Percentiles rank a stretch among this genome's conserved stretches.
Conservation (phyloP, 1,140 invertebrate genomes). For the Anastrepha obliqua region DNA sequence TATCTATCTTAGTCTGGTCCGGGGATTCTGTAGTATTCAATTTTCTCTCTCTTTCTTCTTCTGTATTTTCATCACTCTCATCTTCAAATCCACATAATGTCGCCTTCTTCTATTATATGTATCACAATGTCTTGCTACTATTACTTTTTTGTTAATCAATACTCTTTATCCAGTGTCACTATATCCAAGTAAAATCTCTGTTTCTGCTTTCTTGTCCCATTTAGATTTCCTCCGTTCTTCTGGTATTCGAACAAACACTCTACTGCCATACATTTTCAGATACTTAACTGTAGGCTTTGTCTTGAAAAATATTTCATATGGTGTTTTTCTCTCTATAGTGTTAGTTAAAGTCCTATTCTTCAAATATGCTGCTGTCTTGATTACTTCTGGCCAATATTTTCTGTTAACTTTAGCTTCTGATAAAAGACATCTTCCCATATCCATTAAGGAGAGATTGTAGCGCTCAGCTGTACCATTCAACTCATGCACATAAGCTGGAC, state of each 20-base stretch:
- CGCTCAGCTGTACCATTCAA: not conserved
- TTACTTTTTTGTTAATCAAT: not conserved
- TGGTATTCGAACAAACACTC: not conserved
- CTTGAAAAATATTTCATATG: conserved; percentile 6
- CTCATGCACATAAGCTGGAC: not conserved
- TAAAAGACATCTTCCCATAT: not conserved
- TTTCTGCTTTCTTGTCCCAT: not conserved
- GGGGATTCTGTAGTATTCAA: no score
- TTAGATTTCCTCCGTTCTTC: not conserved
- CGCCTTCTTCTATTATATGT: not conserved
- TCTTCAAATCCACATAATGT: not conserved
- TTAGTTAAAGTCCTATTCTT: not conserved
- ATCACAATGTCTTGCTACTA: not conserved
- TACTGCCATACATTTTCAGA: not conserved
- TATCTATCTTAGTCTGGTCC: not conserved
- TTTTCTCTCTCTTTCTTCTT: no score
- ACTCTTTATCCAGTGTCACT: not conserved
- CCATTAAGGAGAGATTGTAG: not conserved
- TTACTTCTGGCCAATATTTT: conserved; percentile 24
- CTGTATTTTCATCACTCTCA: no score
- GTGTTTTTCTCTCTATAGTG: not conserved
- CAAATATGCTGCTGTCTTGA: not conserved
- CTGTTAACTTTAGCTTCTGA: not conserved
- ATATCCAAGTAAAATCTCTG: not conserved
- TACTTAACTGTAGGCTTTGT: not conserved